Base-by-base conservation (phyloP, 2,113 vertebrate genomes). In the Oreamnos americanus region DNA sequence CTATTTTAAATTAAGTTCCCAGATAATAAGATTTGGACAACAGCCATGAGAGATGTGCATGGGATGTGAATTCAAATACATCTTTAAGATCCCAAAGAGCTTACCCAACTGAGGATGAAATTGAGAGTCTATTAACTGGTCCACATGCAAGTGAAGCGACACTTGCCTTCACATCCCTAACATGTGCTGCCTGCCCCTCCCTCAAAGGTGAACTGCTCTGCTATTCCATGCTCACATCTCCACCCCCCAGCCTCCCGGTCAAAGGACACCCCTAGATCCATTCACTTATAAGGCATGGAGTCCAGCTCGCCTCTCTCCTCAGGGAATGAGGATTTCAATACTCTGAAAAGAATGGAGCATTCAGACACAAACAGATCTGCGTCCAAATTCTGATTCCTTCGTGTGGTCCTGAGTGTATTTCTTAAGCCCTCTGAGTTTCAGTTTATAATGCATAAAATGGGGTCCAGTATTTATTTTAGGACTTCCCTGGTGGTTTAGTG, bases 1-100 rank as follows among this genome's bases (percentile, higher is more conserved):
- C 87, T 91, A 95, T 57, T 81, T 64, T 82, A 98, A 98, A 96
- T 81, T n/a, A 95, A 96, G 51, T 94, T 94, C 53, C 74, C 82
- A 95, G 86, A 92, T 94, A 94, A 93, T 93, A 93, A 76, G 33
- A 87, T 98, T 95, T 97, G 86, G 78, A 97, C 85, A 97, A 74
- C 36, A 91, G 71, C 94, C 64, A 15, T 85, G 85, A 89, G 33
- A 55, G 74, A 60, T 17, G 15, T 74, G 55, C 91, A 94, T 91
- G 26, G 87, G 57, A 51, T 94, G 13, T 83, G 94, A 88, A 96
- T 95, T 96, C 67, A 85, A 67, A 53, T 78, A 49, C 39, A 12
- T 90, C 96, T 94, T 83, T 62, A 87, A 95, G 79, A 89, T 71
- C 39, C 39, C 82, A 57, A 62, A 87, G 30, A 83, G 57, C 23